Base-by-base conservation (phyloP, 1,140 invertebrate species). In the Halictus rubicundus region DNA sequence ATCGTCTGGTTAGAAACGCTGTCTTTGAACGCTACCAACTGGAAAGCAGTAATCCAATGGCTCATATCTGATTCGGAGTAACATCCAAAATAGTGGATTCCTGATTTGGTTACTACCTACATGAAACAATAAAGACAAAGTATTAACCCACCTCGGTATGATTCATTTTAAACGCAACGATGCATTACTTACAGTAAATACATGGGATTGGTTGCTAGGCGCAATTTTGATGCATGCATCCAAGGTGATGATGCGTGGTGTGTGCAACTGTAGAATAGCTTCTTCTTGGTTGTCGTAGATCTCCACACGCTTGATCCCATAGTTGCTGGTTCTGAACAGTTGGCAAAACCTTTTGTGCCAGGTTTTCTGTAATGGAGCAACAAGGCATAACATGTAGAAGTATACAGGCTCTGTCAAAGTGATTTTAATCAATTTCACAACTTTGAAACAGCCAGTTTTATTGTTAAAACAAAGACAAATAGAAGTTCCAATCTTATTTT, bases 201-300 rank as follows among this genome's bases (percentile, higher is more conserved):
- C 94, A 91, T 93, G 91, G 1, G 90, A 88, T 83, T 95, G 94
- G 88, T 94, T 92, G 84, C 94, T 95, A 27, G 94, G 94, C 57
- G 95, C 95, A 89, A 98, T 97, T 94, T 97, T 97, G 25, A 97
- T 95, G 90, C 97, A 97, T 89, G 97, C 96, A 93, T 97, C 96
- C 54, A 97, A 93, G 1, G 96, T 96, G 78, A 97, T 95, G 65
- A 97, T 97, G 87, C 95, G 96, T 60, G 95, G 94, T 70, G 95
- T 94, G 57, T 94, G 93, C 87, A 94, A 94, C 90, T 96, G 95
- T 54, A 94, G 94, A 21, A 95, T 90, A 86, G 95, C 95, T 88
- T 96, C 95, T 23, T 94, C 94, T 91, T 96, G 95, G 91, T 93
- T 95, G 64, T 97, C 97, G 92, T 96, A 97, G 82, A 97, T 95